Percentiles rank a stretch among this genome's conserved stretches.
These are phyloP conservation scores for Lottia gigantea DNA, from an alignment of 2,888 invertebrate species.

Conservation along the genomic window DNA sequence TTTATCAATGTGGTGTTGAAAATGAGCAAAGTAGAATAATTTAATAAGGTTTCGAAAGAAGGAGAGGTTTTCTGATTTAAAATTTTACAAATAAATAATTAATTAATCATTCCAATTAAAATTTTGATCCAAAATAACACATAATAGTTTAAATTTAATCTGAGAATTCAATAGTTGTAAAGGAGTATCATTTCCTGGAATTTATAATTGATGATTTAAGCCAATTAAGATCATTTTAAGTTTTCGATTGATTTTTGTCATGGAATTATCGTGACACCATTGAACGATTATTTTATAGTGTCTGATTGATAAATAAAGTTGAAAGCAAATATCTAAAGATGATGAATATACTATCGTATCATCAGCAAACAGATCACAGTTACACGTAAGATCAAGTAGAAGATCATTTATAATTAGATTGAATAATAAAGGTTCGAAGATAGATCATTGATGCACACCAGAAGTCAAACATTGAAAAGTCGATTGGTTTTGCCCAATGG, in stretches of 20 bases:
- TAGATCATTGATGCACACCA: neutral
- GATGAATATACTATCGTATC: neutral
- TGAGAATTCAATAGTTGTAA: neutral
- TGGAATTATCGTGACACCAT: neutral
- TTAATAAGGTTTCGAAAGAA: neutral
- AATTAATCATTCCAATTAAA: neutral
- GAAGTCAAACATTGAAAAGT: neutral
- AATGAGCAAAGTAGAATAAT: neutral
- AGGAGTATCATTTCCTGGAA: neutral
- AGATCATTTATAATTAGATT: neutral
- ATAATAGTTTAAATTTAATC: neutral
- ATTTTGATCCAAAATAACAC: neutral
- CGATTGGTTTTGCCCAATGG: neutral
- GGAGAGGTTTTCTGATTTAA: neutral
- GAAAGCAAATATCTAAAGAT: neutral
- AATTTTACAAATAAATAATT: neutral
- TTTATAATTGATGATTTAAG: neutral
- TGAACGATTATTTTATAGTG: neutral
- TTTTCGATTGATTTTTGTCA: neutral
- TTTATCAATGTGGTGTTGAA: neutral
- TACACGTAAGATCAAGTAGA: neutral
- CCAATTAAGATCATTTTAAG: neutral
- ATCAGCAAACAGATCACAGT: neutral
- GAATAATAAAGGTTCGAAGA: neutral
- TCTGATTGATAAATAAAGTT: neutral